Conservation (phyloP, 2,113 vertebrate genomes). For the Onychorhynchus coronatus region DNA sequence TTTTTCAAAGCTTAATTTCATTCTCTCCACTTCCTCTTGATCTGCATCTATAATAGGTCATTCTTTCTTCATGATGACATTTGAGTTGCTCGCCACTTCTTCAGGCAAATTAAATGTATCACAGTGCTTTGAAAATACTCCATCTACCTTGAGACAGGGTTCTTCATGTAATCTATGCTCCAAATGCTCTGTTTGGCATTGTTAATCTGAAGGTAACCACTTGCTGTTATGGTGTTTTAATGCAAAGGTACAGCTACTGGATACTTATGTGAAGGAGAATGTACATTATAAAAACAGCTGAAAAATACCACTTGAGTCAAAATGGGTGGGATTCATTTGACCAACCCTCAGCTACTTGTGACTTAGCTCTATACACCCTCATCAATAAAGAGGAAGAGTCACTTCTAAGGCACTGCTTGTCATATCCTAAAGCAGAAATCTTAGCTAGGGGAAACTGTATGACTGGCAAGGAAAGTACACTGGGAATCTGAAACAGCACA, state of each 20-base stretch:
- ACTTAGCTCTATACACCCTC: background rate
- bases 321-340: background rate
- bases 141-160: background rate
- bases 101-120: background rate
- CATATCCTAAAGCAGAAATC: background rate
- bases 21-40: background rate
- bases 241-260: background rate
- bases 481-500: background rate
- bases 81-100: background rate
- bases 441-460: background rate
- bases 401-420: background rate
- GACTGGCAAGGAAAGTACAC: background rate
- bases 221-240: background rate
- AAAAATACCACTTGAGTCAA: background rate
- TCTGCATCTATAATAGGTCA: background rate
- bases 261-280: fast-evolving
- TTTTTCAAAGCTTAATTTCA: background rate
- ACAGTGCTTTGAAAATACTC: background rate
- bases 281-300: background rate
- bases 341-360: background rate
- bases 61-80: background rate
- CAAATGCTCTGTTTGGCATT: background rate
- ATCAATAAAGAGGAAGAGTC: background rate
- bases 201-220: background rate
- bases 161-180: background rate